A percentile compares a stretch with the other conserved stretches of the same genome.
Conservation (phyloP, 2,888 invertebrate species). For the Acleris emargana region DNA sequence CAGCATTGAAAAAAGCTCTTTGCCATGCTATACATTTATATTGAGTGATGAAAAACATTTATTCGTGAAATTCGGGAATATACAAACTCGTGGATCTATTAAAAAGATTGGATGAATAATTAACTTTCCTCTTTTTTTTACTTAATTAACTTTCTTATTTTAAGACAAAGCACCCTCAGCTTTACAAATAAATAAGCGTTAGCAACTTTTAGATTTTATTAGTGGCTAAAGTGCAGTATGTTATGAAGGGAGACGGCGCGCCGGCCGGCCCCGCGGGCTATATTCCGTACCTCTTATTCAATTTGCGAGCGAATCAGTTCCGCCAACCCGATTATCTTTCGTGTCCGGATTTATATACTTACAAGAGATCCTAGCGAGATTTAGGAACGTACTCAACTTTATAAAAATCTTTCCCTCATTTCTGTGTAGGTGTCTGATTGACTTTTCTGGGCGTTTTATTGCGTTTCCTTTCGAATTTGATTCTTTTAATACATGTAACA, state of each 20-base stretch:
- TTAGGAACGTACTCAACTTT: conserved; percentile 43
- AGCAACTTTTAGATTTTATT: conserved; percentile 34
- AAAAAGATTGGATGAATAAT: no score
- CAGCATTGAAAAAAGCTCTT: no score
- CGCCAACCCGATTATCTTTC: conserved; percentile 79
- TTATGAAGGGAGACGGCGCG: conserved; percentile 40
- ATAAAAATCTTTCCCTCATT: conserved; percentile 11
- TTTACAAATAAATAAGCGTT: conserved; percentile 20
- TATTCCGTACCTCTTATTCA: conserved; percentile 75
- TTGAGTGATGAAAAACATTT: no score
- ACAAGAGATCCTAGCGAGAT: conserved; percentile 65
- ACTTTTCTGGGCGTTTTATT: conserved; percentile 14
- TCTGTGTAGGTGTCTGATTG: conserved; percentile 18
- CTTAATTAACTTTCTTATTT: not conserved
- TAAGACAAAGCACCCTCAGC: conserved; percentile 5
- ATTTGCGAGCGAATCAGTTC: conserved; percentile 81
- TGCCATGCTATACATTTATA: no score
- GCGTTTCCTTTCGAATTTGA: conserved; percentile 11
- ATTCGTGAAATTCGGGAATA: no score
- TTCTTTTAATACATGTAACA: not conserved
- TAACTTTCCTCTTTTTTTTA: no score
- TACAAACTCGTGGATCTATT: no score
- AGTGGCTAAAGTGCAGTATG: conserved; percentile 46
- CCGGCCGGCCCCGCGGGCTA: conserved; percentile 30
- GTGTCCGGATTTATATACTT: conserved; percentile 76